Evolutionary conservation across 2,888 invertebrate genomes (phyloP), one percentile per base, ranked within the genome.

Genomic region (Alloplasta piceator): DNA sequence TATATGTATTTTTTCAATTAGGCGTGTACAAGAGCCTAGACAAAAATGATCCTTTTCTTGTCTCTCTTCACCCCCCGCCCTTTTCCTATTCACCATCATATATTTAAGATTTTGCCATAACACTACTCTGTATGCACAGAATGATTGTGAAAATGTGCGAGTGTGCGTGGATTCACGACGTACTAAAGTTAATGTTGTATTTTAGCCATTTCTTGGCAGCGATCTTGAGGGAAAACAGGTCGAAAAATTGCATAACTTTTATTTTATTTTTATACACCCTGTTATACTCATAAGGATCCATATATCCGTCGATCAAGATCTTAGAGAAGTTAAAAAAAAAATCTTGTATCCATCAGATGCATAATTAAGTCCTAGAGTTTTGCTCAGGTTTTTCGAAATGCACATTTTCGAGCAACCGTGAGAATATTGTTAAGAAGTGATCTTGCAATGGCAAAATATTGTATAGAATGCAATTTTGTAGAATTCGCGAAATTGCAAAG

Each of bases 131-230:
- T 86, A 83, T 84, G 83, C 85, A 78, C 46, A 61, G 63, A 41
- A 83, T 66, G 60, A 55, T 74, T 84, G 85, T 68, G 60, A 10
- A 61, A 60, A 67, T 60, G 66, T 36, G 73, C 61, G 75, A 43
- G 63, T 77, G 67, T 84, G 78, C 26, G 76, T 85, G 90, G 91
- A 91, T 91, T 91, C 91, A 90, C 90, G 72, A 91, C 90, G 90
- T 91, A 91, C 90, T 90, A 90, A 91, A 90, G 86, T 91, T 90
- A 91, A 91, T 87, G 86, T n/a, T 82, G 82, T 26, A 82, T 60
- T 16, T 48, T 16, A 14, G 61, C 63, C 52, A 55, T 50, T 43
- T 55, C 10, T 50, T 48, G 39, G 63, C 39, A 56, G 16, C 36
- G 73, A 43, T 63, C 52, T 77, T n/a, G 16, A 70, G 68, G 64